Evolutionary conservation across 2,113 vertebrate genomes (phyloP), one percentile per base, ranked within the genome.

Genomic region (Tricholaema leucomelas): DNA sequence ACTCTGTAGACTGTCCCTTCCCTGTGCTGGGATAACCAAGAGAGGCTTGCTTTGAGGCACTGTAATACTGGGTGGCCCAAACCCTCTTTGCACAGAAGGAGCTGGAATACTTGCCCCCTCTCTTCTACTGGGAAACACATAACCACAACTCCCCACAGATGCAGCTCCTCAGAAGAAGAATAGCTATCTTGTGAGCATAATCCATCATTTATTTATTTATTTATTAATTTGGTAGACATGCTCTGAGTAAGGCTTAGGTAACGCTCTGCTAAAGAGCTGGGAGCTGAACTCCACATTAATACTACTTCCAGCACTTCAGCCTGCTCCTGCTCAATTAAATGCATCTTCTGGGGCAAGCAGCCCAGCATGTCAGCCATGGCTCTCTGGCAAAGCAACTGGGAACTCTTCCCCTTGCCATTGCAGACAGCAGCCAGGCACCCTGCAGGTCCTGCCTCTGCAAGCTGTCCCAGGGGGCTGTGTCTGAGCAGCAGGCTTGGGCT

Each of bases 401-500:
- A 70, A 50, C 90, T 87, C 90, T 36, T 50, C 83, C 40, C 52
- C 63, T 52, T 8, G 27, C 12, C 12, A 7, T 36, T 1, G 8
- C 44, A 30, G 31, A 66, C 31, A 9, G 66, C 48, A 81, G 72
- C 58, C 9, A 6, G 54, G 80, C 50, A 15, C 2, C 2, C 59
- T 31, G 52, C 69, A 27, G 64, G 8, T 40, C 71, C 50, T 60
- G 87, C 80, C 73, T 12, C 63, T 33, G 38, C 88, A 20, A 60
- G 36, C 86, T 56, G 44, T 11, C 35, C 6, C 0, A 2, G 11
- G 15, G 7, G 18, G 70, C 31, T 2, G 4, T 24, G 14, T 5
- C 28, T 2, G 0, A 1, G 7, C 3, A 3, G 40, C 0, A 3
- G 46, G 50, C 55, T 21, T 7, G 11, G 67, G 33, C 40, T 88